Evolutionary conservation across 1,140 invertebrate genomes (phyloP), one percentile per base, ranked within the genome.

Genomic region (Lasioglossum baleicum): DNA sequence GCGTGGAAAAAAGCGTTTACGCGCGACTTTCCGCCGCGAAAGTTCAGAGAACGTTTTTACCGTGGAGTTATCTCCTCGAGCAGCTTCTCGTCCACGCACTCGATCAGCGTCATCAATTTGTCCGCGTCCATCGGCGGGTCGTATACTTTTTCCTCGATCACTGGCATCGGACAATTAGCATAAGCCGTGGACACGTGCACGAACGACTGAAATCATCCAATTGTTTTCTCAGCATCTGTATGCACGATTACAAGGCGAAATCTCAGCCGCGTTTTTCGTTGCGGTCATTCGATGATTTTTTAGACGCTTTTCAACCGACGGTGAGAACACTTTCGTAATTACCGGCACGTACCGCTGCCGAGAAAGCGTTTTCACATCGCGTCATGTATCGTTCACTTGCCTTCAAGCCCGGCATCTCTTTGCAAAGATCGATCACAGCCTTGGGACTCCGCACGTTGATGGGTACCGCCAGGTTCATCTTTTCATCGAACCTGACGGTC

Each of bases 401-500:
- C 93, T 95, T 95, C 0, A 97, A 87, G 56, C 95, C 91, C 4
- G 93, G 92, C 94, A 97, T 96, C 85, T 95, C 94, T 83, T 95
- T 95, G 22, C 95, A 95, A 22, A 97, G 89, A 42, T 92, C 85
- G 13, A 97, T 85, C 31, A 96, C 88, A 35, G 95, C 94, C 73
- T 95, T 93, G 0, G 95, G 95, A 6, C 95, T 95, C 75, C 94
- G 92, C 20, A 97, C 95, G 84, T 97, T 97, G 66, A 96, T 96
- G 10, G 94, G 92, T 1, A 96, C 91, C 0, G 96, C 96, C 0
- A 94, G 90, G 80, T 94, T 93, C 8, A 96, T 89, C 53, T 95
- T 94, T 85, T 96, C 96, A 87, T 96, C 95, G 79, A 96, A 96
- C 83, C 94, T 94, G 0, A 96, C 95, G 0, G 95, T 96, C 0